A percentile compares a stretch with the other conserved stretches of the same genome.
Conservation (phyloP, 2,888 invertebrate species). For the Thymelicus acteon region DNA sequence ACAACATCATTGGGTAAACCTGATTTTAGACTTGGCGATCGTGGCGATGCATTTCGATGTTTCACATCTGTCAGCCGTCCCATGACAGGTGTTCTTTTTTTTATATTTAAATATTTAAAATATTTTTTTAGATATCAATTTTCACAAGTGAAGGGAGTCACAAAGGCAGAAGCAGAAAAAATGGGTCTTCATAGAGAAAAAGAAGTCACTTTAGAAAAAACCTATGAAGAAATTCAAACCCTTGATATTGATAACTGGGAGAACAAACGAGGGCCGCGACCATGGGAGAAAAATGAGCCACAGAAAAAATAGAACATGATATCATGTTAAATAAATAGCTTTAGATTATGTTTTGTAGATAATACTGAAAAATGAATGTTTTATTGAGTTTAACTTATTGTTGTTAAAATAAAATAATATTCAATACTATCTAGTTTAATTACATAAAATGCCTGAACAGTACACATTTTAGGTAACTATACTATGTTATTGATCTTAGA, state of each 20-base stretch:
- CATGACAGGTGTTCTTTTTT: no score
- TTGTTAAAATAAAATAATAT: no score
- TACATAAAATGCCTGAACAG: no score
- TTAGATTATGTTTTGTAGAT: not conserved
- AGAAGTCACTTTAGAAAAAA: conserved; percentile 89
- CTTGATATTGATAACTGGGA: conserved; percentile 93
- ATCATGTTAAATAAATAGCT: not conserved
- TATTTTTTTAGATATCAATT: conserved; percentile 82
- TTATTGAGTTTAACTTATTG: no score
- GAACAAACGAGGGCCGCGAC: conserved; percentile 93
- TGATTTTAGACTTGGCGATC: no score
- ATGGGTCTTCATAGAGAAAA: conserved; percentile 87
- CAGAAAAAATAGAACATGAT: conserved; percentile 47
- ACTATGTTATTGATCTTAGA: no score
- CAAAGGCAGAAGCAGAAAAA: conserved; percentile 87
- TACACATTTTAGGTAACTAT: no score
- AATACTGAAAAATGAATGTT: not conserved
- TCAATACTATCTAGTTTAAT: no score
- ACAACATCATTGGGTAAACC: no score
- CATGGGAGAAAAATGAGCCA: conserved; percentile 88
- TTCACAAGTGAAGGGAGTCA: conserved; percentile 83
- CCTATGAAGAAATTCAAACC: conserved; percentile 89
- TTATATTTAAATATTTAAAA: not conserved
- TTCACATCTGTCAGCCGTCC: no score
- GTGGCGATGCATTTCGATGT: no score